Evolutionary conservation across 2,797 vertebrate genomes (phyloP).

Genomic region (Heteromormyrus szaboi): DNA sequence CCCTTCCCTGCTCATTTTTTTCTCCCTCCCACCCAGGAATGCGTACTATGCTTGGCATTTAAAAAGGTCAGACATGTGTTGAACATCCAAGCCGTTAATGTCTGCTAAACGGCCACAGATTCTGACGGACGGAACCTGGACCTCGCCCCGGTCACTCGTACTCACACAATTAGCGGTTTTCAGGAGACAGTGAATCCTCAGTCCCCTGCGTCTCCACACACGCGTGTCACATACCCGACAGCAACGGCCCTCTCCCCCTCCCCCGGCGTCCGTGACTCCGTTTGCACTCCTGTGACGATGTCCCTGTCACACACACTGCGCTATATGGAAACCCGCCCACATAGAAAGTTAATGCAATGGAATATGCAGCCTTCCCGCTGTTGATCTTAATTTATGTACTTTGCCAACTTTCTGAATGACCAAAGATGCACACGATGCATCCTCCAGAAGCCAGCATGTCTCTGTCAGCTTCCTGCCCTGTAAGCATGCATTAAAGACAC

Average conservation of each 20-base stretch:
- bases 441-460: background rate
- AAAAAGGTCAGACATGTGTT: slow-evolving; percentile 50
- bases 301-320: background rate
- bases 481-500: background rate
- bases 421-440: background rate
- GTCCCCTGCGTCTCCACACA: background rate
- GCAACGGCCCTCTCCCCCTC: background rate
- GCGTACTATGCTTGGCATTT: slow-evolving; percentile 47
- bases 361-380: background rate
- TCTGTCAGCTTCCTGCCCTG: background rate
- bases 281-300: background rate
- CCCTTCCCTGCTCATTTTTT: background rate
- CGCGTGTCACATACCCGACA: background rate
- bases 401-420: background rate
- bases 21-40: slow-evolving; percentile 32
- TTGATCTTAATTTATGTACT: background rate
- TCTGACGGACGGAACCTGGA: background rate
- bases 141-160: background rate
- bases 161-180: background rate
- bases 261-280: background rate
- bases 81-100: slow-evolving; percentile 46
- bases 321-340: background rate
- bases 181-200: background rate
- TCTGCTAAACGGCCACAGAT: background rate
- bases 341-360: no score